Evolutionary conservation across 2,888 invertebrate genomes (phyloP), one percentile per base, ranked within the genome.

Genomic region (Hyposoter dolosus): DNA sequence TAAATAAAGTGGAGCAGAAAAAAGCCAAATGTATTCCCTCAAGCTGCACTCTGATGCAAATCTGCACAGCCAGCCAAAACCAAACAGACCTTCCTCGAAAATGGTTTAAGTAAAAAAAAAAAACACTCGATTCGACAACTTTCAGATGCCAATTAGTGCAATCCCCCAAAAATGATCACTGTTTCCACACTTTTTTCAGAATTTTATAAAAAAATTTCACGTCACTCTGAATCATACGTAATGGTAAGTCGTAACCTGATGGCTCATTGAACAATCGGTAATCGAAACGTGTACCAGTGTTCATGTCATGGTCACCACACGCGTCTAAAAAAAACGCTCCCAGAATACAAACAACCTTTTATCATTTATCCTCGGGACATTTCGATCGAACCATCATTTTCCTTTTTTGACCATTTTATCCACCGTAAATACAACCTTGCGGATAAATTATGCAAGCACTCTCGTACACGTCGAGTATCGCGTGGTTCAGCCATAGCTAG

Each of bases 291-390:
- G 83, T 88, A 86, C 83, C 81, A 87, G 47, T 71, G 86, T 79
- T 71, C 85, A 87, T 90, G 90, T 89, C 90, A 90, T 82, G 90
- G 90, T 85, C 78, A 77, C 10, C 89, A 81, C 84, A 87, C 88
- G 87, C 84, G 85, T 74, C 81, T 78, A 77, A 28, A 35, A 82
- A 66, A 23, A 80, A 78, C 87, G 84, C 66, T 82, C 28, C 47
- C 79, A 75, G 90, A 90, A 91, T 91, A 90, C 88, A 88, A 90
- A 90, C 87, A 85, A 89, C 65, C 74, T 83, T 84, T 65, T 60
- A 12, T 43, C 40, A 69, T 7, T 3, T 60, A 43, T 68, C 43
- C 53, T 76, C 19, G 43, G n/a, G 7, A n/a, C 32, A 19, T 65
- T 47, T 65, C 19, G 32, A 47, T 47, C 7, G 60, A 76, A 65